A percentile compares a stretch with the other conserved stretches of the same genome.
Evolutionary conservation across 2,888 invertebrate species (phyloP).

Genomic region (Muschampia staudingeri): DNA sequence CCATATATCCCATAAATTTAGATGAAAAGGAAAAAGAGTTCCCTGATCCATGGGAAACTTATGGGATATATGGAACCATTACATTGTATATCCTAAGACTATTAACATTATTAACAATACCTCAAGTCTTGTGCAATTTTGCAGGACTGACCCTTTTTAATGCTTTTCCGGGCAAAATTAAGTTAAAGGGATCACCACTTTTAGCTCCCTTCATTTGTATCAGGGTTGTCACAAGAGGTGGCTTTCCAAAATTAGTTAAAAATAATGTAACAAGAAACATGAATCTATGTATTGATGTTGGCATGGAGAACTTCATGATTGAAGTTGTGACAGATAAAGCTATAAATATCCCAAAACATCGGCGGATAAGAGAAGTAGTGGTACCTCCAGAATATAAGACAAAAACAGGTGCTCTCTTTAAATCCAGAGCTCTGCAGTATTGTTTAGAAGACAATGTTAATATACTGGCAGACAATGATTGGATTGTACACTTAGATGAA

Average conservation of each 20-base stretch:
- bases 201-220: conserved; percentile 98
- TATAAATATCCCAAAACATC: conserved; percentile 94
- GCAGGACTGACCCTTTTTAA: conserved; percentile 97
- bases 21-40: conserved; percentile 90
- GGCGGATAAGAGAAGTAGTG: conserved; percentile 96
- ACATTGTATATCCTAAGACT: conserved; percentile 95
- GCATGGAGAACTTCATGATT: conserved; percentile 98
- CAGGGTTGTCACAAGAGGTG: conserved; percentile 98
- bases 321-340: conserved; percentile 99
- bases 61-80: conserved; percentile 94
- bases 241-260: conserved; percentile 97
- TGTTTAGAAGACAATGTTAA: conserved; percentile 98
- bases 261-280: conserved; percentile 97
- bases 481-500: conserved; percentile 99
- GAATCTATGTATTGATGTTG: conserved; percentile 97
- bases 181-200: conserved; percentile 97
- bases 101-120: conserved; percentile 96
- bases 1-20: conserved; percentile 92
- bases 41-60: conserved; percentile 96
- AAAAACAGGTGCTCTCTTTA: conserved; percentile 98
- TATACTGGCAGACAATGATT: conserved; percentile 96
- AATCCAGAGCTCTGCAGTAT: conserved; percentile 98
- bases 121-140: conserved; percentile 97
- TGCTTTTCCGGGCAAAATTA: conserved; percentile 98
- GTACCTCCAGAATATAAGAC: conserved; percentile 97